phyloP scores from a whole-genome alignment of 1,140 invertebrate species.

The Drosophila quadrilineata region DNA sequence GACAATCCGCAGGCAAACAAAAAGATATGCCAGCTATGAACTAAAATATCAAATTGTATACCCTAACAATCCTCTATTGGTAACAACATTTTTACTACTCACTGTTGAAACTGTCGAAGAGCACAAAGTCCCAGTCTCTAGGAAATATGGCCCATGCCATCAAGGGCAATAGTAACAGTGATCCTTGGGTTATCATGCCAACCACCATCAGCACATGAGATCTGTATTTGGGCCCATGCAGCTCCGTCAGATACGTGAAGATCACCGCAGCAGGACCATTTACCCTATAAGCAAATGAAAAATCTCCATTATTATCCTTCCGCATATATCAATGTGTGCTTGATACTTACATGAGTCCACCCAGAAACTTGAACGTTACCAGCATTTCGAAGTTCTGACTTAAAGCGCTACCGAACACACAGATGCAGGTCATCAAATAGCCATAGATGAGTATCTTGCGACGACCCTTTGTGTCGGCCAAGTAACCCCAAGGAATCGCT shows the following conservation, averaged over 20 bases:
- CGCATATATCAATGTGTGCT: neutral
- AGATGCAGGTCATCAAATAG: constrained; percentile 86
- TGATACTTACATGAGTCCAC: constrained; percentile 88
- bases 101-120: constrained; percentile 83
- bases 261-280: constrained; percentile 88
- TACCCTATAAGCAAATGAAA: constrained; percentile 83
- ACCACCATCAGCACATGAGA: constrained; percentile 85
- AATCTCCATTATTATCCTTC: too few species aligned
- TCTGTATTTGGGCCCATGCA: constrained; percentile 85
- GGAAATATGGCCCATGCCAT: constrained; percentile 84
- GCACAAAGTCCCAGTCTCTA: constrained; percentile 79
- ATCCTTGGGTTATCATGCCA: constrained; percentile 84
- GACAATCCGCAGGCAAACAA: constrained; percentile 85
- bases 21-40: constrained; percentile 90
- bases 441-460: constrained; percentile 87
- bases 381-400: constrained; percentile 88
- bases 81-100: constrained; percentile 66
- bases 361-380: constrained; percentile 87
- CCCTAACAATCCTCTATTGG: neutral
- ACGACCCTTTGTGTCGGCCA: constrained; percentile 89
- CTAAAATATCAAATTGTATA: constrained; percentile 1
- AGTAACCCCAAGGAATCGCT: constrained; percentile 90
- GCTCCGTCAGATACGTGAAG: constrained; percentile 87
- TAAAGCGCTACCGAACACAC: constrained; percentile 85
- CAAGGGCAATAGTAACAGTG: constrained; percentile 82